Evolutionary conservation across 2,113 vertebrate species (phyloP).

Genomic region (Syngnathus typhle): DNA sequence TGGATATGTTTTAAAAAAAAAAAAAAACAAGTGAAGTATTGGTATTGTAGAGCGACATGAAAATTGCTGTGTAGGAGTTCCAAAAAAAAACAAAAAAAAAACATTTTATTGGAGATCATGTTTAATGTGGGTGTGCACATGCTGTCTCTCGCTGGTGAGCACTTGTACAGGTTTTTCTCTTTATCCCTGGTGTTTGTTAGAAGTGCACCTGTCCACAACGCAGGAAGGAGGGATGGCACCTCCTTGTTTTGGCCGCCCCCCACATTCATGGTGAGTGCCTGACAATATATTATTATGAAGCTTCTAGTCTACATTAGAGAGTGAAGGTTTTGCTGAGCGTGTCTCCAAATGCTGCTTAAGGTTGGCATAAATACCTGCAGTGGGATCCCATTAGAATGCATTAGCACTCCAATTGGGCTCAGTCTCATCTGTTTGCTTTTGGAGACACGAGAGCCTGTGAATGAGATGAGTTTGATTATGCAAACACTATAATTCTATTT

Average conservation of each 20-base stretch:
- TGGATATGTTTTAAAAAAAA: conserved; percentile 35
- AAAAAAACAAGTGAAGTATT: conserved; percentile 42
- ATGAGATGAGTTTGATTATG: conserved; percentile 54
- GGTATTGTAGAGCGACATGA: conserved; percentile 61
- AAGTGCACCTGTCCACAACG: conserved; percentile 41
- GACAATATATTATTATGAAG: neutral
- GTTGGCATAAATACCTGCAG: conserved; percentile 39
- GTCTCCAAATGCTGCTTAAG: conserved; percentile 39
- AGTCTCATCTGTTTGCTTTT: conserved; percentile 54
- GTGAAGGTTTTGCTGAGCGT: neutral
- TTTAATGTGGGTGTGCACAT: conserved; percentile 69
- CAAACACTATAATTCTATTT: conserved; percentile 45
- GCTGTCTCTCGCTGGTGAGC: conserved; percentile 66
- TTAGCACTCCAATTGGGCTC: conserved; percentile 52
- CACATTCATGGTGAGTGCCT: conserved; percentile 40
- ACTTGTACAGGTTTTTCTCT: conserved; percentile 66
- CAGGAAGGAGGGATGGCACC: conserved; percentile 5
- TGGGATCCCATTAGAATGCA: conserved; percentile 55
- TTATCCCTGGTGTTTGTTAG: conserved; percentile 44
- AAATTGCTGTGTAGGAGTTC: conserved; percentile 56
- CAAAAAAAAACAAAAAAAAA: conserved; percentile 29
- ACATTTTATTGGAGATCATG: conserved; percentile 55
- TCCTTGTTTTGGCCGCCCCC: conserved; percentile 7
- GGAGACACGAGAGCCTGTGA: conserved; percentile 41
- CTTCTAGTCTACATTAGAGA: neutral